A percentile compares a stretch with the other conserved stretches of the same genome.
Evolutionary conservation across 2,888 invertebrate species (phyloP).

Genomic region (Drosophila barbarae): DNA sequence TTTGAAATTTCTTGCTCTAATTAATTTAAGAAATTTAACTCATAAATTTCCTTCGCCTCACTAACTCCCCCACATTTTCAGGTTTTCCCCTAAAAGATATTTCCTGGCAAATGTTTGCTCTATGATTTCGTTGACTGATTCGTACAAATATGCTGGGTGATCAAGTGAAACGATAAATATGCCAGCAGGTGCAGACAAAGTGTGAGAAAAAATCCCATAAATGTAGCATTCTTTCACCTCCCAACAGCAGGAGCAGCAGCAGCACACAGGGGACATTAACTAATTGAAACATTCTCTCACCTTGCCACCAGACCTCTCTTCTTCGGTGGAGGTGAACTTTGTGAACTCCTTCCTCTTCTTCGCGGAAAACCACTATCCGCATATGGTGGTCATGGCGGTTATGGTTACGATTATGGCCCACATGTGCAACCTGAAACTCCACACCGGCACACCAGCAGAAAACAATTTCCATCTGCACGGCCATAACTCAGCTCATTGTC

Average conservation of each 20-base stretch:
- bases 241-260: not conserved
- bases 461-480: slow-evolving; percentile 63
- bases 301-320: slow-evolving; percentile 32
- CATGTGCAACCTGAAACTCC: slow-evolving; percentile 50
- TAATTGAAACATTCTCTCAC: slow-evolving; percentile 46
- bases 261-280: slow-evolving; percentile 25
- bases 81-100: slow-evolving; percentile 58
- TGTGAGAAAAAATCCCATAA: slow-evolving; percentile 18
- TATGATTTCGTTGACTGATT: slow-evolving; percentile 59
- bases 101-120: slow-evolving; percentile 57
- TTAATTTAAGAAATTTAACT: slow-evolving; percentile 40
- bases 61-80: slow-evolving; percentile 38
- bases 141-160: not conserved
- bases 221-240: slow-evolving; percentile 3
- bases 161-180: slow-evolving; percentile 24
- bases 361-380: slow-evolving; percentile 25
- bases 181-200: slow-evolving; percentile 23
- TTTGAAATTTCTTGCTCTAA: not conserved
- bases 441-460: slow-evolving; percentile 20
- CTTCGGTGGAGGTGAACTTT: slow-evolving; percentile 28
- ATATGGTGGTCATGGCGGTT: slow-evolving; percentile 32
- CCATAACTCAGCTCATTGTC: slow-evolving; percentile 69
- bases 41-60: slow-evolving; percentile 48
- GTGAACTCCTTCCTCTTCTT: slow-evolving; percentile 35
- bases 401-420: slow-evolving; percentile 41